Base-by-base conservation (phyloP, 2,888 invertebrate species). In the Hypomecis atomaria region DNA sequence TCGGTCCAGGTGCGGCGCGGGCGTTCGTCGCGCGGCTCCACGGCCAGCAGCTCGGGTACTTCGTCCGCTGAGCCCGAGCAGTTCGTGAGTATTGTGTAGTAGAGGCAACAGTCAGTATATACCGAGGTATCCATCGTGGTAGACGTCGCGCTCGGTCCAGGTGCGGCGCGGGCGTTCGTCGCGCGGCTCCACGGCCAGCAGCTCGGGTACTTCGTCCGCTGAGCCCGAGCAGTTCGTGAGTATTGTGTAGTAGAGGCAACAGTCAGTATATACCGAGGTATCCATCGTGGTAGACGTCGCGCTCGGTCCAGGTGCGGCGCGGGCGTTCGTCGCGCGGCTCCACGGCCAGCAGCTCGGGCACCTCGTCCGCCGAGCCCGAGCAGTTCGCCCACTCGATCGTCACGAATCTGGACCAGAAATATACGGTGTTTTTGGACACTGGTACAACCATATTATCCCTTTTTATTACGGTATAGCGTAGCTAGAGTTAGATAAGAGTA, bases 301-400 rank as follows among this genome's bases (percentile, higher is more conserved):
- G 68, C 54, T 78, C 77, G 37, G 72, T 69, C 79, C 83, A 78
- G 69, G 78, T 78, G 61, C 82, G 86, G 59, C 83, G 85, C 59
- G 83, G 83, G 52, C 79, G 81, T 60, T 86, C 86, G 36, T 82
- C 86, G 33, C 81, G 84, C 1, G 85, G 82, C 62, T 88, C 88
- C 6, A 84, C 76, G 0, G 85, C 87, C 48, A 85, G 76, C 73
- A 89, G 74, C 68, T 87, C 88, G 0, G 87, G 82, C 57, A 87
- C 79, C 73, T 88, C 90, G 62, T 86, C 85, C 33, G 81, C 70
- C 8, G 85, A 87, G 4, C 86, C 84, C 6, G 89, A 89, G 76
- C 92, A 92, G 82, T 92, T 92, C 8, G 89, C 86, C 92, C 92
- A 91, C 65, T 91, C 89, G 69, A 92, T 91, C 0, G 90, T 90